Conservation (phyloP, 64 coral and sea anemone genomes). For the Actinia equina region DNA sequence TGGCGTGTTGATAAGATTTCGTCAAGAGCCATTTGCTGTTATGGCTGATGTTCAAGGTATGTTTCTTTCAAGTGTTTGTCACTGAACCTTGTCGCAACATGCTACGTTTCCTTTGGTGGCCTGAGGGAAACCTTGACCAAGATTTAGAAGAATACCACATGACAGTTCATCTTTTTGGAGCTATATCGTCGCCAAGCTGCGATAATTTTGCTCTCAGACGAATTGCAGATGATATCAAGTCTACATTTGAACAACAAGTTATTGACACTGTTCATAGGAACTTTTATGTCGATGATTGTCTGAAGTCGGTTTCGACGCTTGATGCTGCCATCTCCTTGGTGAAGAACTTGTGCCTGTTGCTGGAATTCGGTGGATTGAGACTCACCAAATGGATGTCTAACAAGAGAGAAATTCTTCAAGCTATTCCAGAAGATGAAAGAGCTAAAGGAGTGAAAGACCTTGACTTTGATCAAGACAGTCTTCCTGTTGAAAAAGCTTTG, state of each 20-base stretch:
- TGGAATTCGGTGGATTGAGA: no score
- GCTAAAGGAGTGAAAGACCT: slow-evolving; percentile 26
- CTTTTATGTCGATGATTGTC: slow-evolving; percentile 47
- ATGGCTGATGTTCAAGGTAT: no score
- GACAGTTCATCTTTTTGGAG: slow-evolving; percentile 26
- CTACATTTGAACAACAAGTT: neutral
- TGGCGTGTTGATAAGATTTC: no score
- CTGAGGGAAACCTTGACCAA: slow-evolving; percentile 16
- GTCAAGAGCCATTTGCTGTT: no score
- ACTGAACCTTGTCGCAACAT: no score
- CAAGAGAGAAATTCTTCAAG: neutral
- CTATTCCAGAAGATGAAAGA: slow-evolving; percentile 32
- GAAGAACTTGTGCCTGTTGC: neutral
- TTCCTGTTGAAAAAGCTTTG: slow-evolving; percentile 42
- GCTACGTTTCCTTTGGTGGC: no score
- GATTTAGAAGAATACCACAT: slow-evolving; percentile 35
- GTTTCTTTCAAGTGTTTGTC: no score
- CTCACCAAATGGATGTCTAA: slow-evolving; percentile 7
- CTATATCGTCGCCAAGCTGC: neutral
- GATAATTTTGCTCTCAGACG: slow-evolving; percentile 26
- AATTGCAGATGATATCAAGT: slow-evolving; percentile 16
- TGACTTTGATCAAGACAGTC: neutral
- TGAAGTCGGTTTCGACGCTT: slow-evolving; percentile 23
- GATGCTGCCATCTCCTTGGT: slow-evolving; percentile 3
- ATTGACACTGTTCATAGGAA: slow-evolving; percentile 18